A percentile compares a stretch with the other conserved stretches of the same genome.
phyloP scores from a whole-genome alignment of 2,888 invertebrate genomes.

The Cheilosia impressa region DNA sequence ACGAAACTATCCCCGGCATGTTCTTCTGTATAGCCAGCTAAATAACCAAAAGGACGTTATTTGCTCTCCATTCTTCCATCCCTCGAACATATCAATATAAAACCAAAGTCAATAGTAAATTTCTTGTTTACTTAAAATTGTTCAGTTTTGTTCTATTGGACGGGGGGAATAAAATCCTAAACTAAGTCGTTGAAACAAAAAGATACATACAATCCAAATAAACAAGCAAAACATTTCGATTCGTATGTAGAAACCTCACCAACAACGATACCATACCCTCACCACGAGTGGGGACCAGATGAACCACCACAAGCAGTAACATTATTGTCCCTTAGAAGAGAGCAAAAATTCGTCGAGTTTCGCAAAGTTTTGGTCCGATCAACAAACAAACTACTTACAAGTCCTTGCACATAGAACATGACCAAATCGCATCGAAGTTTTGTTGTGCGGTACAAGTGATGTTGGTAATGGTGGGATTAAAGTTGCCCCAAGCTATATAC shows the following conservation, averaged over 20 bases:
- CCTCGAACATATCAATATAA: conserved; percentile 59
- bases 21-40: background rate
- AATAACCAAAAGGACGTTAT: conserved; percentile 37
- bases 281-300: background rate
- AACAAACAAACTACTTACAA: conserved; percentile 76
- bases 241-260: conserved; percentile 36
- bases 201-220: conserved; percentile 64
- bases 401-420: conserved; percentile 71
- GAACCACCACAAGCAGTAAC: conserved; percentile 51
- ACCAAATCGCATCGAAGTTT: conserved; percentile 72
- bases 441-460: conserved; percentile 68
- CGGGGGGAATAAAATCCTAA: conserved; percentile 55
- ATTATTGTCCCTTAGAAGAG: conserved; percentile 64
- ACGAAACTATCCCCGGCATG: conserved; percentile 5
- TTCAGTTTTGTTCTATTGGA: conserved; percentile 68
- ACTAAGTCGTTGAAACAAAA: conserved; percentile 70
- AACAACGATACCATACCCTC: conserved; percentile 18
- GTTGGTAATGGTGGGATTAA: conserved; percentile 69
- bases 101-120: conserved; percentile 72
- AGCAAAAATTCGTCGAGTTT: conserved; percentile 65
- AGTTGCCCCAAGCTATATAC: conserved; percentile 58
- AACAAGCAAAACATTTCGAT: conserved; percentile 69
- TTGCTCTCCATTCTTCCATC: conserved; percentile 7
- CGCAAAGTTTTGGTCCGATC: conserved; percentile 70
- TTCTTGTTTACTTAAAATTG: conserved; percentile 74